Evolutionary conservation across 1,140 invertebrate genomes (phyloP).

Genomic region (Stegodyphus mimosarum): DNA sequence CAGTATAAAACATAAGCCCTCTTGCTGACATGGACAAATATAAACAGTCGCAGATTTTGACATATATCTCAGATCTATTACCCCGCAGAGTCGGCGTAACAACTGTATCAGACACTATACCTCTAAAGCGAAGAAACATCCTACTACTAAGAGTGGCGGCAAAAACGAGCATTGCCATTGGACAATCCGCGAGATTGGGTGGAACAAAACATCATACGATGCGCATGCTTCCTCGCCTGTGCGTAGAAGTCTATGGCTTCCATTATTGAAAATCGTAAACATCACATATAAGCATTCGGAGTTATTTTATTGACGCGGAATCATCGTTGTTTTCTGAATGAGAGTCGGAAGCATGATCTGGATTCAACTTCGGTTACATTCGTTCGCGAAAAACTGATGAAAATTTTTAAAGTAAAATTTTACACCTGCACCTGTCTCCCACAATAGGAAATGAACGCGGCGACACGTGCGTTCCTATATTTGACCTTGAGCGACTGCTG

Average conservation of each 20-base stretch:
- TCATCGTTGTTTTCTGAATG: no score
- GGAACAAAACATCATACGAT: conserved; percentile 37
- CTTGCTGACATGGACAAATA: no score
- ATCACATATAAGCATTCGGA: neutral
- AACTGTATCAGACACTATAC: no score
- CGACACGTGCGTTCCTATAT: conserved; percentile 36
- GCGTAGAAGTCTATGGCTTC: neutral
- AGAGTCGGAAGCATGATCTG: no score
- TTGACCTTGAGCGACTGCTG: conserved; percentile 59
- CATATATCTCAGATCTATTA: no score
- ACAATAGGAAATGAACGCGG: conserved; percentile 18
- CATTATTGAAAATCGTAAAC: conserved; percentile 58
- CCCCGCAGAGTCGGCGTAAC: no score
- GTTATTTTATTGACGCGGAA: no score
- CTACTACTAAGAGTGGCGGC: conserved; percentile 48
- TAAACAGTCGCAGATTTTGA: no score
- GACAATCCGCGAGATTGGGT: conserved; percentile 38
- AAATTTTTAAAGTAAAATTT: neutral
- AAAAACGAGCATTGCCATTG: conserved; percentile 35
- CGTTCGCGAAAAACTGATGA: neutral
- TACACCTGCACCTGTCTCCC: conserved; percentile 17
- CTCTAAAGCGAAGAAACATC: conserved; percentile 16
- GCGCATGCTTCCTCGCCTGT: conserved; percentile 28
- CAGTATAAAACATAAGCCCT: no score
- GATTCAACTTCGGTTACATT: no score